Evolutionary conservation across 2,797 vertebrate genomes (phyloP).

Genomic region (Cirrhinus molitorella): DNA sequence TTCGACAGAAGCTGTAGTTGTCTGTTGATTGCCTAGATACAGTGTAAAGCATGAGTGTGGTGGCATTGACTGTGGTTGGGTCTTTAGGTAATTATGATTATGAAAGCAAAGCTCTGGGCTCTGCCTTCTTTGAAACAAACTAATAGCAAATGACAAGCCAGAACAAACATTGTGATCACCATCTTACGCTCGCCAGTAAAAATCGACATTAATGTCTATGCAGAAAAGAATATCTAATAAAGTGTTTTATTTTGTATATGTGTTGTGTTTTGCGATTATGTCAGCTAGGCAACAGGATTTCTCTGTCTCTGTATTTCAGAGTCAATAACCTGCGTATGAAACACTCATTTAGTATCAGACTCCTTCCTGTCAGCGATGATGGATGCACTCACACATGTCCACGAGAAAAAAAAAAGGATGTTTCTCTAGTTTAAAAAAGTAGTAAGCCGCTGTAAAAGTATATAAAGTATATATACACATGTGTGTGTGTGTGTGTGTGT

Average conservation of each 20-base stretch:
- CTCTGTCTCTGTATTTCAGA: not conserved
- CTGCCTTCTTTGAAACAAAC: slow-evolving; percentile 1
- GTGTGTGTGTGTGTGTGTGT: too few species aligned
- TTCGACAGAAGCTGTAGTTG: too few species aligned
- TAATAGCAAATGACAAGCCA: slow-evolving; percentile 41
- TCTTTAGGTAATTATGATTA: not conserved
- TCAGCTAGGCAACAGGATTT: not conserved
- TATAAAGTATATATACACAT: too few species aligned
- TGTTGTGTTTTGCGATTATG: not conserved
- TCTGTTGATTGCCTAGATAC: not conserved
- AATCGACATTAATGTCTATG: not conserved
- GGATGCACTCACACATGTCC: not conserved
- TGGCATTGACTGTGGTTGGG: not conserved
- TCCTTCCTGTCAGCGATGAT: not conserved
- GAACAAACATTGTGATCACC: slow-evolving; percentile 30
- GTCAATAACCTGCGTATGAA: not conserved
- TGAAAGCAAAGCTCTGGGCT: slow-evolving; percentile 8
- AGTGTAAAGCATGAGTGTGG: not conserved
- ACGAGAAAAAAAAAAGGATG: not conserved
- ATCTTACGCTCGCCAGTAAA: not conserved
- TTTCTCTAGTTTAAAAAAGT: too few species aligned
- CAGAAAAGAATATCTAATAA: slow-evolving; percentile 14
- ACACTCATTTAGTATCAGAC: not conserved
- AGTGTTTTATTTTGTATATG: not conserved
- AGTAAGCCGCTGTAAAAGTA: too few species aligned